Evolutionary conservation across 2,888 invertebrate genomes (phyloP).

Genomic region (Drosophila siamana): DNA sequence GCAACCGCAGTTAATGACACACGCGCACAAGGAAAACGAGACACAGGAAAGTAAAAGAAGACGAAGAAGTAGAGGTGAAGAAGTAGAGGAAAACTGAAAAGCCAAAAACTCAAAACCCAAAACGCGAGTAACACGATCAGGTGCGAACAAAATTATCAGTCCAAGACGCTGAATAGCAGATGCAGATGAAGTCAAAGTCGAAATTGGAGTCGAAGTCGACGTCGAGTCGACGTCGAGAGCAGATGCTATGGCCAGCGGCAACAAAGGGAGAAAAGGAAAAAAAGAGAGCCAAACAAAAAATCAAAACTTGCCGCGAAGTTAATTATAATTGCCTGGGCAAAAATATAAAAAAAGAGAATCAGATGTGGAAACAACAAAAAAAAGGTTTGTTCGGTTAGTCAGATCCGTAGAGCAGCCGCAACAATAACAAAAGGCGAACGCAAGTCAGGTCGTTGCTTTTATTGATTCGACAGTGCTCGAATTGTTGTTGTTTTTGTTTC

Average conservation of each 20-base stretch:
- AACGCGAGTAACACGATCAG: slow-evolving; percentile 77
- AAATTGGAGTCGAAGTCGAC: background rate
- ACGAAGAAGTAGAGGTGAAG: too few species aligned
- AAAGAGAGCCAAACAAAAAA: slow-evolving; percentile 55
- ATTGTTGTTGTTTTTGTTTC: slow-evolving; percentile 25
- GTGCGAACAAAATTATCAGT: slow-evolving; percentile 80
- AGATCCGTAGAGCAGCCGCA: slow-evolving; percentile 35
- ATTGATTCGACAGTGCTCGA: slow-evolving; percentile 63
- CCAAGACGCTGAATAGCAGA: slow-evolving; percentile 22
- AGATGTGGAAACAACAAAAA: slow-evolving; percentile 7
- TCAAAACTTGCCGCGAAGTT: slow-evolving; percentile 81
- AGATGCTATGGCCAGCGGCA: slow-evolving; percentile 33
- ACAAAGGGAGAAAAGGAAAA: slow-evolving; percentile 13
- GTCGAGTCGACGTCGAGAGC: slow-evolving; percentile 14
- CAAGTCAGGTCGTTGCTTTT: slow-evolving; percentile 65
- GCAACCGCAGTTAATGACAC: slow-evolving; percentile 78
- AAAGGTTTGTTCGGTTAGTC: slow-evolving; percentile 39
- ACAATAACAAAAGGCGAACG: slow-evolving; percentile 28
- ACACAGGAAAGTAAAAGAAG: background rate
- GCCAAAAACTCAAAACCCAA: slow-evolving; percentile 40
- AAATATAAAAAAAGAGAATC: slow-evolving; percentile 44
- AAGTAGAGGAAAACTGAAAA: slow-evolving; percentile 23
- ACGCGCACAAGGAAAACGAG: slow-evolving; percentile 56
- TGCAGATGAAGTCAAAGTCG: slow-evolving; percentile 15
- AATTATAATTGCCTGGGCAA: slow-evolving; percentile 79